Percentiles rank a stretch among this genome's conserved stretches.
Conservation (phyloP, 2,888 invertebrate species). For the Megalurothrips usitatus region DNA sequence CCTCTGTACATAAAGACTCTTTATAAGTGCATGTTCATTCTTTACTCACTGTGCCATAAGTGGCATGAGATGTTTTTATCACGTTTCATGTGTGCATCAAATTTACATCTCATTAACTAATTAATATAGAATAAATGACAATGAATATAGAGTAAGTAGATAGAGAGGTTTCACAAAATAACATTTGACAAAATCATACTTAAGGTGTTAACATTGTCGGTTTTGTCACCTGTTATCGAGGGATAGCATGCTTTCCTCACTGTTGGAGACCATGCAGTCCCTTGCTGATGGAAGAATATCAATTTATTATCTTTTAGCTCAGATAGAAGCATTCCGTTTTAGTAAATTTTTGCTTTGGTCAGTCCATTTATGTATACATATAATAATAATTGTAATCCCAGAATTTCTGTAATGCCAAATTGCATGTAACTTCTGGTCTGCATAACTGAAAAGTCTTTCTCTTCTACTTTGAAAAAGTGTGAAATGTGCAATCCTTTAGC, state of each 20-base stretch:
- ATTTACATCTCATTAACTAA: constrained; percentile 12
- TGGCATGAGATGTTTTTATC: neutral
- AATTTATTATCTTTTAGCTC: neutral
- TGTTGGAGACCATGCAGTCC: neutral
- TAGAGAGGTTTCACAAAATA: neutral
- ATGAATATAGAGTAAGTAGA: neutral
- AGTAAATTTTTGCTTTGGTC: too few relatives aligned
- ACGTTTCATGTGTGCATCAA: constrained; percentile 5
- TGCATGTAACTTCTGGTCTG: too few relatives aligned
- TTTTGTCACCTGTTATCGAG: constrained; percentile 14
- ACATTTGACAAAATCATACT: neutral
- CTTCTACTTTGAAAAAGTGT: constrained; percentile 6
- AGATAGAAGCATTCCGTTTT: neutral
- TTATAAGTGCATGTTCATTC: constrained; percentile 8
- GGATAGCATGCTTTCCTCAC: neutral
- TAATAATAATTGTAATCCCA: too few relatives aligned
- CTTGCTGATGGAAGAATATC: neutral
- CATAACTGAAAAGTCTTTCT: neutral
- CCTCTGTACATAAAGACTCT: neutral
- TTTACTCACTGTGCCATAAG: constrained; percentile 24
- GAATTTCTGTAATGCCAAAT: too few relatives aligned
- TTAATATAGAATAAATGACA: neutral
- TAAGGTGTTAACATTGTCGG: neutral
- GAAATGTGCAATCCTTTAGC: neutral
- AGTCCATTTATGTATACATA: too few relatives aligned